phyloP scores from a whole-genome alignment of 2,797 vertebrate genomes.

The Melanotaenia nigrans region DNA sequence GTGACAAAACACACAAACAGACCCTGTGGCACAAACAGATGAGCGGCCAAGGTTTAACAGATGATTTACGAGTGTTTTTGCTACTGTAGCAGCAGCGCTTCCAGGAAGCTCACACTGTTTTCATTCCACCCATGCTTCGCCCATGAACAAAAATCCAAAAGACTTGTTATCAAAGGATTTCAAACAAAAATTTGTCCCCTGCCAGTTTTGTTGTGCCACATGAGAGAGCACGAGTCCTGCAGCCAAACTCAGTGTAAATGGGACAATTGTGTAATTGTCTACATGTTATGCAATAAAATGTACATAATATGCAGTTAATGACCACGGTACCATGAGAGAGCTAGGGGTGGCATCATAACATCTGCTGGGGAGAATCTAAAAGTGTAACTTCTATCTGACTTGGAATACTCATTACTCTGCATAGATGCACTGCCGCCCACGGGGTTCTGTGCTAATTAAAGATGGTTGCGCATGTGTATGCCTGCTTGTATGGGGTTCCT shows the following conservation, averaged over 20 bases:
- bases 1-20: slow-evolving; percentile 30
- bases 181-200: slow-evolving; percentile 59
- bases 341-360: slow-evolving; percentile 52
- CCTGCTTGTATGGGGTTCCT: slow-evolving; percentile 24
- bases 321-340: slow-evolving; percentile 49
- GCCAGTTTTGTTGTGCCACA: slow-evolving; percentile 53
- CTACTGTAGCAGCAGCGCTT: slow-evolving; percentile 22
- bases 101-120: slow-evolving; percentile 25
- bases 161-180: slow-evolving; percentile 54
- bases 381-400: slow-evolving; percentile 33
- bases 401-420: slow-evolving; percentile 59
- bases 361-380: slow-evolving; percentile 56
- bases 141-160: slow-evolving; percentile 46
- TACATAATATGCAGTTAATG: slow-evolving; percentile 65
- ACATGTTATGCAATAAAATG: slow-evolving; percentile 69
- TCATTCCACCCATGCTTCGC: slow-evolving; percentile 31
- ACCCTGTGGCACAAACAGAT: slow-evolving; percentile 35
- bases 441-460: slow-evolving; percentile 58
- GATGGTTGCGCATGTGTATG: slow-evolving; percentile 28
- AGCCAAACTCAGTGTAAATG: slow-evolving; percentile 60
- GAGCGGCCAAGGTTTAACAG: slow-evolving; percentile 28
- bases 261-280: slow-evolving; percentile 77
- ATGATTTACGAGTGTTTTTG: slow-evolving; percentile 39
- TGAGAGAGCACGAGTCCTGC: slow-evolving; percentile 47
- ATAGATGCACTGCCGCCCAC: slow-evolving; percentile 32